Base-by-base conservation (phyloP, 1,140 invertebrate genomes). In the Planococcus citri region DNA sequence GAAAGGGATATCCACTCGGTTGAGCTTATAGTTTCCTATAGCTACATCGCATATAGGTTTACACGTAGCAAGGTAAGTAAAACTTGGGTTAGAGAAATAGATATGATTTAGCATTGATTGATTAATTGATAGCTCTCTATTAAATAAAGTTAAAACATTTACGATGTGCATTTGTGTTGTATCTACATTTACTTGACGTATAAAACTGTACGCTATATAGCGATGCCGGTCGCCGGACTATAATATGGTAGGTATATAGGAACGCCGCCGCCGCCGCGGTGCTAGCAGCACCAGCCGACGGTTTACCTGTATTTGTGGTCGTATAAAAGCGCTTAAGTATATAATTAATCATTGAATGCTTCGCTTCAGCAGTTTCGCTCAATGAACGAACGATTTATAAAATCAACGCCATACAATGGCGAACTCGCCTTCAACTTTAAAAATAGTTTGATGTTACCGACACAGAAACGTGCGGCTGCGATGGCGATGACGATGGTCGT, bases 361-460 rank as follows among this genome's bases (percentile, higher is more conserved):
- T 25, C 60, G 60, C 20, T 64, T 27, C 60, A 17, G 25, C 17
- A 21, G 10, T 64, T 64, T 64, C 22, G 60, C 20, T 64, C 20
- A 64, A 64, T 64, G 60, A 64, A 64, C 60, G 20, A 64, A 64
- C 60, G 60, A 64, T 64, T 64, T 64, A 64, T 64, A 64, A 64
- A 64, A 64, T 64, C 60, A 64, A 64, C 60, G 25, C 60, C 12
- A 64, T 27, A 64, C 60, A 64, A 64, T 64, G 60, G 60, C 60
- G 25, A 64, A 64, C 20, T 64, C 60, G 60, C 60, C 60, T 64
- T 64, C 22, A 20, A 22, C 20, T 64, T 21, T 25, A 25, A 64
- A 64, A 64, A 25, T 64, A 64, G 10, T 64, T 64, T 20, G 60
- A 64, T 25, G 60, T 64, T 25, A 14, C 10, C 21, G 41, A 51